Conservation (phyloP, 2,113 vertebrate species). For the Stictonetta naevosa region DNA sequence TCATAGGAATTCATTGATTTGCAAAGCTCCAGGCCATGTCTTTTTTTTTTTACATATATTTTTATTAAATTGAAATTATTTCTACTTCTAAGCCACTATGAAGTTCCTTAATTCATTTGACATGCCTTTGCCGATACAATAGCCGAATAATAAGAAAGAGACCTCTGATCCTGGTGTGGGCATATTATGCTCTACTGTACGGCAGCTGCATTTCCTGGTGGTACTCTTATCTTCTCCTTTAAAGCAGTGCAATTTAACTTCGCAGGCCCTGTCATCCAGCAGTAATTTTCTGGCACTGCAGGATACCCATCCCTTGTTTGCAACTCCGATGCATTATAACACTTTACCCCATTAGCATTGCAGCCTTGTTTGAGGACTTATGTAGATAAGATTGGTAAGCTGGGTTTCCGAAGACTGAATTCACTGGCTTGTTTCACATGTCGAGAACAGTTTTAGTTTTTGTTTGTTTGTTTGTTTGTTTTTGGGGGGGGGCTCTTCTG, state of each 20-base stretch:
- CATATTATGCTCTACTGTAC: background rate
- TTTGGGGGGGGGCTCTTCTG: background rate
- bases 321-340: constrained; percentile 4
- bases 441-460: background rate
- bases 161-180: background rate
- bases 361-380: background rate
- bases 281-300: constrained; percentile 49
- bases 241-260: background rate
- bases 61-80: constrained; percentile 20
- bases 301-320: constrained; percentile 15
- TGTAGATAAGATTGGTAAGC: background rate
- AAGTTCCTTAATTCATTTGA: constrained; percentile 45
- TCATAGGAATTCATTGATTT: constrained; percentile 2
- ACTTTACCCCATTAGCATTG: background rate
- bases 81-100: background rate
- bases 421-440: background rate
- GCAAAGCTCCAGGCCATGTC: background rate
- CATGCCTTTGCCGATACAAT: background rate
- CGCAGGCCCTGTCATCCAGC: background rate
- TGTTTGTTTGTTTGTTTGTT: too few species aligned
- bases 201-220: background rate
- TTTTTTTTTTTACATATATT: background rate
- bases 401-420: background rate
- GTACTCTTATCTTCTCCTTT: background rate
- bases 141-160: background rate